phyloP scores from a whole-genome alignment of 1,140 invertebrate genomes.

The Zaprionus ghesquierei region DNA sequence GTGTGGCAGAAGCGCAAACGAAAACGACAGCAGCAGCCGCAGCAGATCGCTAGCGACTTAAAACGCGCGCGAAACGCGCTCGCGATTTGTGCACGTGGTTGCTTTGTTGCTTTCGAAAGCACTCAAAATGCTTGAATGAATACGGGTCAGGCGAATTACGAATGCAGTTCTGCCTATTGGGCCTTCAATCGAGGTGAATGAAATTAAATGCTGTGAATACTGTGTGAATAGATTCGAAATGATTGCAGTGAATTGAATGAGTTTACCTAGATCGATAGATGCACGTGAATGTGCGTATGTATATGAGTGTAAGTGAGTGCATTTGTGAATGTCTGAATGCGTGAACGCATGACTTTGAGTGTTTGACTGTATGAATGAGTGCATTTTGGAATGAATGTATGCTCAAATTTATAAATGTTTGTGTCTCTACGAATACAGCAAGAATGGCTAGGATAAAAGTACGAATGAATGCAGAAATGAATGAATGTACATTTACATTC shows the following conservation, averaged over 20 bases:
- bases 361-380: background rate
- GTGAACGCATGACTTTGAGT: background rate
- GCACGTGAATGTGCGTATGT: background rate
- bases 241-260: background rate
- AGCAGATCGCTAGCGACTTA: conserved; percentile 22
- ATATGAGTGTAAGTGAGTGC: background rate
- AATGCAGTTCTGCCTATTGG: background rate
- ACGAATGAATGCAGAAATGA: background rate
- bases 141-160: background rate
- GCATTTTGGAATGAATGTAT: background rate
- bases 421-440: background rate
- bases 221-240: background rate
- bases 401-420: background rate
- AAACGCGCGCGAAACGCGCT: background rate
- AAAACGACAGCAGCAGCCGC: conserved; percentile 3
- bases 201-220: background rate
- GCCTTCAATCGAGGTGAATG: background rate
- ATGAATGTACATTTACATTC: no score
- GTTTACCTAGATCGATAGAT: background rate
- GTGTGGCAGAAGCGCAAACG: conserved; percentile 37
- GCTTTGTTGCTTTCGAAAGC: background rate
- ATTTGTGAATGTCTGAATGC: background rate
- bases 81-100: background rate
- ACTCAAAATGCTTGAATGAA: background rate
- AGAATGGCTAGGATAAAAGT: no score